These are phyloP conservation scores for Euura lappo DNA, from an alignment of 1,140 invertebrate species.

Conservation along the genomic window DNA sequence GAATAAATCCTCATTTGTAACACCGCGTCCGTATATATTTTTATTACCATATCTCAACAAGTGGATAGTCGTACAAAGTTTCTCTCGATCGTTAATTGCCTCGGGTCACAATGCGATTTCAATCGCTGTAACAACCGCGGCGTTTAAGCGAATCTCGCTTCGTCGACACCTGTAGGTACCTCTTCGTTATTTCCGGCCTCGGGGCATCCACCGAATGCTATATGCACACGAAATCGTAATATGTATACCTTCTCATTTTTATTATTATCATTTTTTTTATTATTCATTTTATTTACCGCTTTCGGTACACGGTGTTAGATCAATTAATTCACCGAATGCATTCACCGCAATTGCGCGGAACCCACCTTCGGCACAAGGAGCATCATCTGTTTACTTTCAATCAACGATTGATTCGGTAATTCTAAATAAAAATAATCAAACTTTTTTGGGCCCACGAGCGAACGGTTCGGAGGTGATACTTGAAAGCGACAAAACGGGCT, in stretches of 20 bases:
- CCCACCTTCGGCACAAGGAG: background rate
- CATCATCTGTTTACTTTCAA: too few relatives aligned
- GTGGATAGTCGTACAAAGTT: background rate
- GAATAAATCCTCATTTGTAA: background rate
- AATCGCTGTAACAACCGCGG: slow-evolving; percentile 6
- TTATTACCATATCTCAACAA: background rate
- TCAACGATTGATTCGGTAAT: too few relatives aligned
- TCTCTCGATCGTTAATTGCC: slow-evolving; percentile 6
- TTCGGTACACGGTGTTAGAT: background rate
- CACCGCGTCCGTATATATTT: background rate
- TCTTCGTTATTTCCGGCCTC: slow-evolving; percentile 4
- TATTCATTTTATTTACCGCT: background rate
- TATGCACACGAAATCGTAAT: background rate
- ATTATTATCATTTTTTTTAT: background rate
- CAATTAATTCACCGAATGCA: background rate
- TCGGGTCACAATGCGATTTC: background rate
- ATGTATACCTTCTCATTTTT: background rate
- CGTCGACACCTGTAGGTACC: slow-evolving; percentile 1
- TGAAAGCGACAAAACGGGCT: background rate
- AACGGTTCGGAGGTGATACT: background rate
- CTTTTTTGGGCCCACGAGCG: background rate
- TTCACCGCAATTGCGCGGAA: background rate
- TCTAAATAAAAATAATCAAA: too few relatives aligned
- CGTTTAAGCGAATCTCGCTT: slow-evolving; percentile 1
- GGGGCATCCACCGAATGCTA: background rate